Conservation (phyloP, 1,140 invertebrate species). For the Papilio polyxenes region DNA sequence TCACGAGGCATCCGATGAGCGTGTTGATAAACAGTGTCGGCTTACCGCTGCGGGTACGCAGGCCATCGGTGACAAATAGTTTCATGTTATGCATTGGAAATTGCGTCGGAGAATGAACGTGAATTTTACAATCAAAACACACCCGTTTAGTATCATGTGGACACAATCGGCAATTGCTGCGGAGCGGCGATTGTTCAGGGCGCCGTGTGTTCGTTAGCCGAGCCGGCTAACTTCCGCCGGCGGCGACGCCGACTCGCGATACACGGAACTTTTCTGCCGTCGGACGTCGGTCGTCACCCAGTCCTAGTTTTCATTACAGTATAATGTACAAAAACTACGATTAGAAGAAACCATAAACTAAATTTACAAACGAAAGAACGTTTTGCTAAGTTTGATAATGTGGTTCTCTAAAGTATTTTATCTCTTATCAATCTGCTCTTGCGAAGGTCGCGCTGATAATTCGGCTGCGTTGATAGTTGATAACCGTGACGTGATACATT, state of each 20-base stretch:
- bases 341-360: not conserved
- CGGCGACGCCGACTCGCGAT: slow-evolving; percentile 53
- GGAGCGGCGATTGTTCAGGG: slow-evolving; percentile 38
- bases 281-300: slow-evolving; percentile 16
- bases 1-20: slow-evolving; percentile 46
- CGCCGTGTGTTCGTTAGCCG: slow-evolving; percentile 41
- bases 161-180: slow-evolving; percentile 40
- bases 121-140: slow-evolving; percentile 50
- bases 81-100: slow-evolving; percentile 58
- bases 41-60: slow-evolving; percentile 53
- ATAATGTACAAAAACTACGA: not conserved
- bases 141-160: slow-evolving; percentile 43
- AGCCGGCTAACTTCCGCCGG: slow-evolving; percentile 67
- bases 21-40: slow-evolving; percentile 76
- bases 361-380: slow-evolving; percentile 14
- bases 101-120: slow-evolving; percentile 44
- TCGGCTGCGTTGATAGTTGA: slow-evolving; percentile 44
- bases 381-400: slow-evolving; percentile 27
- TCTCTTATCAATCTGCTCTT: slow-evolving; percentile 78
- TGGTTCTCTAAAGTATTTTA: slow-evolving; percentile 56
- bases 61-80: slow-evolving; percentile 52
- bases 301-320: not conserved
- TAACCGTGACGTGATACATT: slow-evolving; percentile 35
- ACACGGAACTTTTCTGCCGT: slow-evolving; percentile 41
- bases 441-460: slow-evolving; percentile 75